A percentile compares a stretch with the other conserved stretches of the same genome.
phyloP scores from a whole-genome alignment of 2,888 invertebrate species.

The Beris chalybata region DNA sequence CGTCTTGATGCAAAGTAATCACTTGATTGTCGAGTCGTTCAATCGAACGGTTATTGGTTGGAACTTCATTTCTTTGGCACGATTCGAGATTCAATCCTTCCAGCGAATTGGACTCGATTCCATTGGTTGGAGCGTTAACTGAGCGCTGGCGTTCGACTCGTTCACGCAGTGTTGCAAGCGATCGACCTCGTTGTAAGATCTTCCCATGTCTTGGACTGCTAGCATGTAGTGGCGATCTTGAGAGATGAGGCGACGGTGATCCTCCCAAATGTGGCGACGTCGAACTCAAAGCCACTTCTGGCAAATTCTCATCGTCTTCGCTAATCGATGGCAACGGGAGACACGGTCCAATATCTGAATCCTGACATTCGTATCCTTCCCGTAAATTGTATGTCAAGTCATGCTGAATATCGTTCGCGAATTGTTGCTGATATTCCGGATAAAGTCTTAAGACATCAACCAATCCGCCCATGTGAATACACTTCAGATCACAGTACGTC shows the following conservation, averaged over 20 bases:
- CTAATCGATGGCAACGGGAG: conserved; percentile 87
- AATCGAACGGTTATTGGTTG: conserved; percentile 55
- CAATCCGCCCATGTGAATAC: conserved; percentile 87
- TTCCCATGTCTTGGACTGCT: conserved; percentile 62
- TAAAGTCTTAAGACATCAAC: conserved; percentile 87
- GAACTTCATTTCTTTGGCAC: conserved; percentile 42
- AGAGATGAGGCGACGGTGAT: conserved; percentile 52
- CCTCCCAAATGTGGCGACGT: conserved; percentile 61
- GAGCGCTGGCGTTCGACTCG: conserved; percentile 70
- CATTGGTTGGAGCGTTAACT: conserved; percentile 53
- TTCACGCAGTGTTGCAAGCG: conserved; percentile 62
- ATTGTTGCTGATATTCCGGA: conserved; percentile 93
- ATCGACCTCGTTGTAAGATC: conserved; percentile 61
- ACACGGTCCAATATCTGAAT: conserved; percentile 54
- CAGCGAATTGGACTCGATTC: conserved; percentile 57
- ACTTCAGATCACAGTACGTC: conserved; percentile 95
- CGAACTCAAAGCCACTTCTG: conserved; percentile 66
- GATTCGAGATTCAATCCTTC: conserved; percentile 64
- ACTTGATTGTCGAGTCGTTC: conserved; percentile 82
- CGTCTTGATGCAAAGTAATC: conserved; percentile 80
- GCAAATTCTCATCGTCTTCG: conserved; percentile 90
- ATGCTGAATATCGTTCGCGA: conserved; percentile 91
- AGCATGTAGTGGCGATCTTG: conserved; percentile 60
- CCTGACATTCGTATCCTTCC: conserved; percentile 88
- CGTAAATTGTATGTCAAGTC: conserved; percentile 92